phyloP scores from a whole-genome alignment of 2,113 vertebrate species.

The Pontoporia blainvillei region DNA sequence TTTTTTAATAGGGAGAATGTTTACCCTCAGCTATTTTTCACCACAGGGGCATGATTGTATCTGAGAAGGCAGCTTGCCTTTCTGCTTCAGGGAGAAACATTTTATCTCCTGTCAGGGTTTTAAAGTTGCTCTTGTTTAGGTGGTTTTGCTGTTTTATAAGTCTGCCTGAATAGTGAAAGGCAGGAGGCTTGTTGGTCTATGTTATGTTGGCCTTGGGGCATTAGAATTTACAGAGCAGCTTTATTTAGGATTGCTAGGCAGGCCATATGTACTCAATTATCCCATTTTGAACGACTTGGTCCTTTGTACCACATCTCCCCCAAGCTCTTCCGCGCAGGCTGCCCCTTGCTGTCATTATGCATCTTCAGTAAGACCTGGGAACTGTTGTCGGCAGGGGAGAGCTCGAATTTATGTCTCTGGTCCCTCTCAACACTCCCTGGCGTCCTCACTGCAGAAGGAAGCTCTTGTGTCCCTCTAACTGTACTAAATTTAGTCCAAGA shows the following conservation, averaged over 20 bases:
- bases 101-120: constrained; percentile 56
- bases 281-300: neutral
- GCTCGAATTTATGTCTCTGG: accelerated
- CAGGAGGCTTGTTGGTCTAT: constrained; percentile 11
- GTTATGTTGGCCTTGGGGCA: constrained; percentile 40
- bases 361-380: neutral
- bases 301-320: neutral
- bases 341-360: neutral
- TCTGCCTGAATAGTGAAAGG: neutral
- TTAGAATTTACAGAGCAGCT: constrained; percentile 54
- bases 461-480: neutral
- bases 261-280: constrained; percentile 58
- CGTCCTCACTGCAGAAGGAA: accelerated
- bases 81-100: constrained; percentile 13
- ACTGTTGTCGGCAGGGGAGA: neutral
- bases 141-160: neutral
- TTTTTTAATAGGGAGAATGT: neutral
- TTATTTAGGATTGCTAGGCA: constrained; percentile 31
- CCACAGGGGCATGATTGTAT: constrained; percentile 29
- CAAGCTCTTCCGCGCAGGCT: accelerated
- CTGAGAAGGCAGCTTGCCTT: neutral
- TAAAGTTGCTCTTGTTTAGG: constrained; percentile 29
- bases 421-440: accelerated
- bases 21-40: neutral
- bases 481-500: neutral